Conservation (phyloP, 2,797 vertebrate genomes). For the Tiaroga cobitis region DNA sequence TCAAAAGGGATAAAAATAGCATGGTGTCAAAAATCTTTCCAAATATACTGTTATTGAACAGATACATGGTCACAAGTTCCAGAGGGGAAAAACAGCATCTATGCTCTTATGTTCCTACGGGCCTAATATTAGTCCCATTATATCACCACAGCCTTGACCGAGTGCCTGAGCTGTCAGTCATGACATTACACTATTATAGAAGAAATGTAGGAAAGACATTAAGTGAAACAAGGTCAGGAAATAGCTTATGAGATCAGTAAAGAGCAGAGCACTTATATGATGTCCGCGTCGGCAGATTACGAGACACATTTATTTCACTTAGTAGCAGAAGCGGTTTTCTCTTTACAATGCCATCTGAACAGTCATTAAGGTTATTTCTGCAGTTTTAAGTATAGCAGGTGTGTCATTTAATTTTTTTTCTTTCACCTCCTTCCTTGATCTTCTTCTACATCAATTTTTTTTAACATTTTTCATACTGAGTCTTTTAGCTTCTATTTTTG, state of each 20-base stretch:
- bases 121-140: slow-evolving; percentile 39
- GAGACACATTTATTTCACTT: slow-evolving; percentile 39
- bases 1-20: slow-evolving; percentile 25
- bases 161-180: slow-evolving; percentile 31
- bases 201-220: slow-evolving; percentile 25
- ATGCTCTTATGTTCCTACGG: background rate
- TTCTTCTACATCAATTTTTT: background rate
- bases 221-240: slow-evolving; percentile 38
- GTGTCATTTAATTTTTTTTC: background rate
- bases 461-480: background rate
- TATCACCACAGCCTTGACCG: slow-evolving; percentile 23
- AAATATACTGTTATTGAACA: slow-evolving; percentile 15
- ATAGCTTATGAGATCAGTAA: slow-evolving; percentile 6
- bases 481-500: slow-evolving; percentile 7
- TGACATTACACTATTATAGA: slow-evolving; percentile 37
- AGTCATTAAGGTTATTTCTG: slow-evolving; percentile 58
- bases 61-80: slow-evolving; percentile 3
- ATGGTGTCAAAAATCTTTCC: slow-evolving; percentile 6
- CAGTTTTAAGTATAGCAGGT: slow-evolving; percentile 53
- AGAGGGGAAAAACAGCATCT: background rate
- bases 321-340: slow-evolving; percentile 17
- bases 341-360: slow-evolving; percentile 8
- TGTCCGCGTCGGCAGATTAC: slow-evolving; percentile 18
- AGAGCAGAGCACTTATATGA: slow-evolving; percentile 28
- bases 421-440: slow-evolving; percentile 25